Base-by-base conservation (phyloP, 1,140 invertebrate species). In the Carcinoscorpius rotundicauda region DNA sequence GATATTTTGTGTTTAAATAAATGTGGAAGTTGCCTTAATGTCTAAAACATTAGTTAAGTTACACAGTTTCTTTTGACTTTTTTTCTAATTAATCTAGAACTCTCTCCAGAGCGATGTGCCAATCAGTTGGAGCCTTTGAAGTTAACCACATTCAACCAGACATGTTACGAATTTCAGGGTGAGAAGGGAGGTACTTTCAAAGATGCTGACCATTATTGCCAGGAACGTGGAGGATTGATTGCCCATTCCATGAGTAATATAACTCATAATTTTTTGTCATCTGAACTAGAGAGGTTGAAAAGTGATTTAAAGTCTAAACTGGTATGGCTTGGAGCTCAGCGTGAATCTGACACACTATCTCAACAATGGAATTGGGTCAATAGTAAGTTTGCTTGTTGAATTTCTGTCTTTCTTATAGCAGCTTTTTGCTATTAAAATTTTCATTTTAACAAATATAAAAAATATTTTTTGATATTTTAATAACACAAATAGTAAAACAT, bases 351-450 rank as follows among this genome's bases (percentile, higher is more conserved):
- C 8, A 82, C 89, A 52, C 10, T 86, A 0, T 86, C 86, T 0
- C 82, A 87, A 63, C 91, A 86, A 3, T 95, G 91, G 91, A 86
- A 86, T 77, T 93, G 91, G 91, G 87, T 93, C 29, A 86, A 90
- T 74, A 89, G 90, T 92, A 78, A 58, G 68, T 65, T 3, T 3
- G 4, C 9, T 57, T 49, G 2, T 29, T 29, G 29, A 29, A 29
- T 29, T 29, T 29, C 29, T 29, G 29, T 29, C 29, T 29, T 29
- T 29, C 29, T 29, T 29, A 29, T 29, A 29, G 29, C 29, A 29
- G 29, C 29, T 29, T 29, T 2, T 29, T 29, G 29, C 29, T 29
- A 29, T 29, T 29, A 29, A 29, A 29, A 29, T 29, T 29, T 29
- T 29, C 29, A 29, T 29, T 29, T 29, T 29, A 29, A 29, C 29